These are phyloP conservation scores for Octonoba sinensis DNA, from an alignment of 2,888 invertebrate species.

Conservation along the genomic window DNA sequence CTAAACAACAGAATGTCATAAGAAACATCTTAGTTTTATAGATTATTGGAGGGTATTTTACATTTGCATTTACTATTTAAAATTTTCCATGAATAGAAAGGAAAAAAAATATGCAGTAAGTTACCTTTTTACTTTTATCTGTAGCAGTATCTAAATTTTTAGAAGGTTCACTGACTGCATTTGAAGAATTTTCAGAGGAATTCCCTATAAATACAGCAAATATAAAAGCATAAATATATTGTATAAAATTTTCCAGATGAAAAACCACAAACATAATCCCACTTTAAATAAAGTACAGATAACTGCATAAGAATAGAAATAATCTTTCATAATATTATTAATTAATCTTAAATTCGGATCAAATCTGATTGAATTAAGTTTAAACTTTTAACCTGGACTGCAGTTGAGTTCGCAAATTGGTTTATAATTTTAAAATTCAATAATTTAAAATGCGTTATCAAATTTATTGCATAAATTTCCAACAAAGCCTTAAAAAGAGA, in stretches of 20 bases:
- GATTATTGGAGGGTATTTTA: too few relatives aligned
- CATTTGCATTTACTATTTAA: too few relatives aligned
- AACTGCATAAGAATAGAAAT: too few relatives aligned
- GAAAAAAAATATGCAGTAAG: background rate
- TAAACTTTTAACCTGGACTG: too few relatives aligned
- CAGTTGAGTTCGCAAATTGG: too few relatives aligned
- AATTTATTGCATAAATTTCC: background rate
- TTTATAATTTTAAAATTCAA: background rate
- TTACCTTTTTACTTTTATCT: constrained; percentile 48
- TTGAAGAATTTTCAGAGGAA: constrained; percentile 2
- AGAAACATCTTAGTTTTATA: too few relatives aligned
- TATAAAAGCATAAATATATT: background rate
- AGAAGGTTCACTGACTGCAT: constrained; percentile 5
- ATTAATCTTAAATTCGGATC: too few relatives aligned
- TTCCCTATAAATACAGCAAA: background rate
- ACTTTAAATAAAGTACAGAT: background rate
- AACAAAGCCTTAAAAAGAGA: too few relatives aligned
- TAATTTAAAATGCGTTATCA: background rate
- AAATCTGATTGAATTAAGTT: too few relatives aligned
- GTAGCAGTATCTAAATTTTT: constrained; percentile 23
- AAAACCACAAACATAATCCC: background rate
- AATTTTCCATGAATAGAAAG: too few relatives aligned
- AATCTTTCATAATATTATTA: too few relatives aligned
- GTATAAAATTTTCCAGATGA: background rate
- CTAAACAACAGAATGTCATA: too few relatives aligned